Evolutionary conservation across 2,113 vertebrate genomes (phyloP), one percentile per base, ranked within the genome.

Genomic region (Micronycteris hirsuta): DNA sequence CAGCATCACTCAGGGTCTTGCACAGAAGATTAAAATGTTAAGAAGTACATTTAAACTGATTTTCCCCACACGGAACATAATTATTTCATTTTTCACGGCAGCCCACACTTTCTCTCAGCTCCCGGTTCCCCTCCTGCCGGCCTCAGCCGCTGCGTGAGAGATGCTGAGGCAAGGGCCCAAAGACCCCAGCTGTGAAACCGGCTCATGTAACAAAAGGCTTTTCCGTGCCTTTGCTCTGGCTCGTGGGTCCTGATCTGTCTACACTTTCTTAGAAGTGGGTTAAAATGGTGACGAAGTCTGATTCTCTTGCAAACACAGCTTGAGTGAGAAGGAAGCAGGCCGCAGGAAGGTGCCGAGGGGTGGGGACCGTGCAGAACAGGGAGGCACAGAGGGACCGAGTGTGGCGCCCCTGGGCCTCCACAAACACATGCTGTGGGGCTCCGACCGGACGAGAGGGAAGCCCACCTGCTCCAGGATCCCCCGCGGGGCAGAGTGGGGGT

Each of bases 401-500:
- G 56, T 11, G 56, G 56, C 4, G 24, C 24, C 58, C 58, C 58
- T 28, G 58, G 58, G 58, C 24, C 58, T 28, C 24, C 58, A 28
- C 24, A 12, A 11, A 61, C 58, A 12, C 4, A 10, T 16, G 10
- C 58, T 3, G 24, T 28, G 58, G 11, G 58, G 58, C 58, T 61
- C 58, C 12, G 58, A 28, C 58, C 58, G 26, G 24, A 61, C 10
- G 24, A 11, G n/a, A 70, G 19, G n/a, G 8, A 3, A 70, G 67
- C 67, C n/a, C 49, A 94, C 68, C 54, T 97, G 95, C 73, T 36
- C 63, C 14, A 2, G 2, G 77, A 3, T 19, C 87, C 54, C 0
- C 0, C 2, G n/a, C 5, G n/a, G 91, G 1, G 84, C 52, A 4
- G 0, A 20, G 20, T 80, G 67, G 14, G 2, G 4, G 0, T 33